Percentiles rank a stretch among this genome's conserved stretches.
Evolutionary conservation across 2,797 vertebrate species (phyloP).

Genomic region (Ctenosaura bakeri): DNA sequence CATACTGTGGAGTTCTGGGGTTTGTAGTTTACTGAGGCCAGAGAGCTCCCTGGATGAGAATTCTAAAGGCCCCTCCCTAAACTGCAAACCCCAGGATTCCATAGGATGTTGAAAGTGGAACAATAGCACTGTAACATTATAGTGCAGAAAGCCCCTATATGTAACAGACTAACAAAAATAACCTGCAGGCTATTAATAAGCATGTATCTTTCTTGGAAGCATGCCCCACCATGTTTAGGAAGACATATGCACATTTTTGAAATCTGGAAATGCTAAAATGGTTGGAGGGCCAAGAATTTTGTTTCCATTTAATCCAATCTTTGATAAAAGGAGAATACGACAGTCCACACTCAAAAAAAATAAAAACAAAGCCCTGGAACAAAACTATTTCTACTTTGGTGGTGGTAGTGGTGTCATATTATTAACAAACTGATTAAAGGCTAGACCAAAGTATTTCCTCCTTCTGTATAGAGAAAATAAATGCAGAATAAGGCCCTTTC

Average conservation of each 20-base stretch:
- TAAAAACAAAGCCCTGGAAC: background rate
- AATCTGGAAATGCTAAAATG: background rate
- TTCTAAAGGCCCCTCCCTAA: too few relatives aligned
- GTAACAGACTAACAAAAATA: background rate
- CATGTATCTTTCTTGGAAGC: background rate
- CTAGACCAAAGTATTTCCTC: background rate
- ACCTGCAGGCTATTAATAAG: background rate
- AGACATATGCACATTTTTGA: too few relatives aligned
- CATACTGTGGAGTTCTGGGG: too few relatives aligned
- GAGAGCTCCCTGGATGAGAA: too few relatives aligned
- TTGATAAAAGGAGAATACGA: background rate
- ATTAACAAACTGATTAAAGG: background rate
- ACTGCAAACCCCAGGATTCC: too few relatives aligned
- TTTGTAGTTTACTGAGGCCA: too few relatives aligned
- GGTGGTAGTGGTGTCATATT: background rate
- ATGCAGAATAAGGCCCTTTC: background rate
- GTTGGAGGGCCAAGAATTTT: too few relatives aligned
- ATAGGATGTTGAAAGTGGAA: too few relatives aligned
- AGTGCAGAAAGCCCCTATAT: too few relatives aligned
- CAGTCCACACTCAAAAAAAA: background rate
- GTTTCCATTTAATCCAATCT: background rate
- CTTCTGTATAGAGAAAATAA: background rate
- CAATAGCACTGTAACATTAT: too few relatives aligned
- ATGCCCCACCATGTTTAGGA: background rate
- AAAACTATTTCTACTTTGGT: background rate